Percentiles rank a stretch among this genome's conserved stretches.
phyloP scores from a whole-genome alignment of 2,797 vertebrate genomes.

The Nothura maculosa region DNA sequence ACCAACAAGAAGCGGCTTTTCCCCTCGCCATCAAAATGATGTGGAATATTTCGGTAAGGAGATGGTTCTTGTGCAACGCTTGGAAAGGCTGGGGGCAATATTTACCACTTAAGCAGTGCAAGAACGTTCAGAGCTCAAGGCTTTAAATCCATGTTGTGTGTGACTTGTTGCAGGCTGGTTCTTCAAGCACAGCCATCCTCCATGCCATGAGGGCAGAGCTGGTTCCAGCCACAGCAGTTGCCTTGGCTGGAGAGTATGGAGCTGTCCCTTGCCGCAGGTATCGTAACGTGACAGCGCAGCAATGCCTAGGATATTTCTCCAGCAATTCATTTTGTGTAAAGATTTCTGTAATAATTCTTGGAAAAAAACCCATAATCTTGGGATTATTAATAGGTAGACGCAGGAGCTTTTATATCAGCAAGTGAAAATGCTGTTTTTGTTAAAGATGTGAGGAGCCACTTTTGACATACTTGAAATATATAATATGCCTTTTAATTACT shows the following conservation, averaged over 20 bases:
- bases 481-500: background rate
- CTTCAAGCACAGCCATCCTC: conserved; percentile 91
- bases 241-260: conserved; percentile 84
- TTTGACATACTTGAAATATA: background rate
- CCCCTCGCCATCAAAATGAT: conserved; percentile 96
- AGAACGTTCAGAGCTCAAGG: background rate
- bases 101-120: background rate
- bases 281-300: fast-evolving
- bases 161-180: conserved; percentile 85
- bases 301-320: background rate
- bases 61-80: fast-evolving
- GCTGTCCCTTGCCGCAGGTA: conserved; percentile 82
- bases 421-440: background rate
- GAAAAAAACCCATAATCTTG: background rate
- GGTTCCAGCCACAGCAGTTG: conserved; percentile 85
- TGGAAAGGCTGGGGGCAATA: background rate
- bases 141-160: fast-evolving
- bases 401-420: background rate
- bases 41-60: conserved; percentile 95
- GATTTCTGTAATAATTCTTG: background rate
- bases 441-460: background rate
- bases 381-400: background rate
- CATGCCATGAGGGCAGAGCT: conserved; percentile 91
- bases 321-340: background rate
- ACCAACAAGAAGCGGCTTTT: conserved; percentile 31